These are phyloP conservation scores for Cavia porcellus DNA, from an alignment of 2,113 vertebrate genomes.

Conservation along the genomic window DNA sequence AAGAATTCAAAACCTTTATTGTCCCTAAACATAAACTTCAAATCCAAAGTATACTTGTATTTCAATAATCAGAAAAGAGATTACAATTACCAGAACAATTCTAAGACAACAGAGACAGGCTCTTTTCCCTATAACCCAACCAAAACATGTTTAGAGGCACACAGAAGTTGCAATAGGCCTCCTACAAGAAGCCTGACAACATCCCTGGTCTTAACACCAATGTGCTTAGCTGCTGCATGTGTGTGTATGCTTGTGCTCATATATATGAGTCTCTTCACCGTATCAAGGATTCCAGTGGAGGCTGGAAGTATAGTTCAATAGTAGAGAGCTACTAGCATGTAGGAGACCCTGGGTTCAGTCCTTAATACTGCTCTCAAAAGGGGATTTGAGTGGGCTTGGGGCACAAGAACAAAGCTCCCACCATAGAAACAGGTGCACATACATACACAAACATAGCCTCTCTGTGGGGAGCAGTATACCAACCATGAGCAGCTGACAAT, in stretches of 20 bases:
- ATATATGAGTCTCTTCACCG: neutral
- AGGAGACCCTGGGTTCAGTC: neutral
- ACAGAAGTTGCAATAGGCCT: neutral
- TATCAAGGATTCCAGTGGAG: neutral
- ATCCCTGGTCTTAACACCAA: neutral
- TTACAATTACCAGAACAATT: neutral
- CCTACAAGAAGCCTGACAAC: neutral
- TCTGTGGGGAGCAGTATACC: neutral
- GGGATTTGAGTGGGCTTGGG: neutral
- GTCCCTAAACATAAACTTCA: neutral
- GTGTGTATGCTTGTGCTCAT: neutral
- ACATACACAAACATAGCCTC: neutral
- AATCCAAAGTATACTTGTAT: neutral
- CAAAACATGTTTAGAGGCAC: neutral
- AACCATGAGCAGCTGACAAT: neutral
- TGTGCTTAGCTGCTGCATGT: neutral
- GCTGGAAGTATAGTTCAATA: neutral
- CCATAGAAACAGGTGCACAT: neutral
- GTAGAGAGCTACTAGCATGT: neutral
- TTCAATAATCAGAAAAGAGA: slow-evolving; percentile 1
- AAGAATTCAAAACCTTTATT: neutral
- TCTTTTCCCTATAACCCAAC: neutral
- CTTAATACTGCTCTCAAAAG: neutral
- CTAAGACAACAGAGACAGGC: neutral
- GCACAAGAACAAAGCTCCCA: neutral